Evolutionary conservation across 2,113 vertebrate species (phyloP), one percentile per base, ranked within the genome.

Genomic region (Axis porcinus): DNA sequence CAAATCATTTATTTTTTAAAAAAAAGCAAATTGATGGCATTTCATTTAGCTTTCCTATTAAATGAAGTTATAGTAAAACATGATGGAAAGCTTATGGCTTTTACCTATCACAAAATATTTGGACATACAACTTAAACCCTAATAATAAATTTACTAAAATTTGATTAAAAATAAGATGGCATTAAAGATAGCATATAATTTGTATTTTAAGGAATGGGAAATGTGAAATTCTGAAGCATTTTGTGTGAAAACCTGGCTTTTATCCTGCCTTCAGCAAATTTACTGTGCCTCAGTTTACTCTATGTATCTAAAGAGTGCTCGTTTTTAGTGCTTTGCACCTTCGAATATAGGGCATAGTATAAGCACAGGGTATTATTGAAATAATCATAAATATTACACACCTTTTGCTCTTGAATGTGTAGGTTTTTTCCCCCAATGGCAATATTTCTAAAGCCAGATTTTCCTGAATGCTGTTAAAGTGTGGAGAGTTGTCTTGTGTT

Each of bases 301-400:
- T 85, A 94, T 86, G 60, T 86, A 57, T 79, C 28, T 85, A 74
- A 83, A 97, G 33, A 52, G 81, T 67, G 12, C 13, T 79, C 21
- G 12, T 52, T 94, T 54, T 67, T 40, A 92, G 11, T 57, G 40
- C 47, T 96, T 84, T 89, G 15, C 36, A 88, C 64, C 64, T n/a
- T 58, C 84, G 23, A 95, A 47, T 93, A 94, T 92, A 92, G 27
- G 92, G 45, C 76, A 76, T 74, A 81, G 57, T 82, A 89, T 74
- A 93, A 95, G 86, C 93, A 90, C 90, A 85, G 45, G 89, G n/a
- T 97, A 64, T 93, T 79, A 86, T 52, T 91, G 55, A 94, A 60
- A 58, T 76, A 94, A 94, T 83, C 36, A 96, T 86, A 95, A 45
- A 93, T 93, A 87, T 45, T 91, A 67, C 6, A 84, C 23, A 83